Base-by-base conservation (phyloP, 2,888 invertebrate genomes). In the Lochmaea capreae region DNA sequence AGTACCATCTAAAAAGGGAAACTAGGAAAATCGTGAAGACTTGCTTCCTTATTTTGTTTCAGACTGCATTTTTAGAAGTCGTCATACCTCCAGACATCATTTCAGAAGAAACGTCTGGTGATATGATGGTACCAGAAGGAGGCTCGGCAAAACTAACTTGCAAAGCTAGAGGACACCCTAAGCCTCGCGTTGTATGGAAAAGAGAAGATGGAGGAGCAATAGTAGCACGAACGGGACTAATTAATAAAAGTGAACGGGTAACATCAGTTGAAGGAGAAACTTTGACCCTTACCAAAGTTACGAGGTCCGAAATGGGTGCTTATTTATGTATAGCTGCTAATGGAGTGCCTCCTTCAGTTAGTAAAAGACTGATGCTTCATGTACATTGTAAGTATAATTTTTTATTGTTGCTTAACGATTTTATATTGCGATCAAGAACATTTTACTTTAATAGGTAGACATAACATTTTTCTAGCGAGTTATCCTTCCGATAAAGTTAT, bases 91-190 rank as follows among this genome's bases (percentile, higher is more conserved):
- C 96, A 68, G 96, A 96, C 85, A 95, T 96, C 80, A 90, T 95
- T 81, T 94, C 94, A 84, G 96, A 96, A 84, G 96, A 96, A 86
- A 96, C 96, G 11, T 95, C 96, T 67, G 96, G 96, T 14, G 97
- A 97, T 86, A 92, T 97, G 91, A 96, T 96, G 94, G 96, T 97
- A 70, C 95, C 95, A n/a, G 96, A 96, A 88, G 96, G 96, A 67
- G 95, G 96, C 54, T 93, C 95, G 8, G 95, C 95, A 0, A 96
- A 95, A 86, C 89, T 96, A 80, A 92, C 95, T 75, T 96, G 96
- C 88, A 94, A 94, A 86, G 95, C 96, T 1, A 90, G 94, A 74
- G 96, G 96, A 5, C 94, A 92, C 84, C 96, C 96, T 11, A 93
- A 93, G 79, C 96, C 96, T 0, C 93, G 93, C 83, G 95, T 97